Conservation (phyloP, 2,888 invertebrate genomes). For the Lasiommata megera region DNA sequence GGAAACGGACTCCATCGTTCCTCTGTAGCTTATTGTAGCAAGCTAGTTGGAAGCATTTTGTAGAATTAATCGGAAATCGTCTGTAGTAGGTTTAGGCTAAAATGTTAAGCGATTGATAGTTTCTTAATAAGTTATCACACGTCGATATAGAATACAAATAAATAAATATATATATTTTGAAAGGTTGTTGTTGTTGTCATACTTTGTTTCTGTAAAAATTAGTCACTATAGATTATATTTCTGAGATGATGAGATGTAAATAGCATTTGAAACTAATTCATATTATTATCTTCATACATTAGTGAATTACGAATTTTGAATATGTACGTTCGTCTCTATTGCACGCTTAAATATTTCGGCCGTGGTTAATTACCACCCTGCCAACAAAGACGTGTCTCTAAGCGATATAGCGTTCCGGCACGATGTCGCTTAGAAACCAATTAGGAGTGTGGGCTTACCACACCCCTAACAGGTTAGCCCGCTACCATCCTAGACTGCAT, state of each 20-base stretch:
- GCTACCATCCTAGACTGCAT: too few relatives aligned
- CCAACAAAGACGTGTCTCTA: too few relatives aligned
- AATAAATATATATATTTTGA: constrained; percentile 28
- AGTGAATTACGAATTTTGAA: background rate
- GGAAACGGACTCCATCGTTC: constrained; percentile 30
- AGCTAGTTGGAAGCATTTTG: constrained; percentile 77
- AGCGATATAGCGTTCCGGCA: too few relatives aligned
- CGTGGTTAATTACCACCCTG: too few relatives aligned
- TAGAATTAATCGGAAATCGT: constrained; percentile 65
- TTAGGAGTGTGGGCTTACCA: too few relatives aligned
- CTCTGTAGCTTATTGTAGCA: constrained; percentile 73
- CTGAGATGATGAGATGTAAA: constrained; percentile 2
- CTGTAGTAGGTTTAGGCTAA: constrained; percentile 62
- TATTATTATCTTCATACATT: background rate
- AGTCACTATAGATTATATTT: constrained; percentile 6
- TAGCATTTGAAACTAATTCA: background rate
- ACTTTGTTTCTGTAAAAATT: constrained; percentile 10
- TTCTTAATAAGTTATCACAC: constrained; percentile 49
- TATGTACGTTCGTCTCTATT: background rate
- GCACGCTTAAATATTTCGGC: too few relatives aligned
- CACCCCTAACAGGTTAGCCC: too few relatives aligned
- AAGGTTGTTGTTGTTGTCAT: constrained; percentile 26
- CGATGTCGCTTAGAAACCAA: too few relatives aligned
- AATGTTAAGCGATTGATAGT: constrained; percentile 32
- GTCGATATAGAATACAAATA: constrained; percentile 10